These are phyloP conservation scores for Oreochromis niloticus DNA, from an alignment of 2,113 vertebrate species.

Conservation along the genomic window DNA sequence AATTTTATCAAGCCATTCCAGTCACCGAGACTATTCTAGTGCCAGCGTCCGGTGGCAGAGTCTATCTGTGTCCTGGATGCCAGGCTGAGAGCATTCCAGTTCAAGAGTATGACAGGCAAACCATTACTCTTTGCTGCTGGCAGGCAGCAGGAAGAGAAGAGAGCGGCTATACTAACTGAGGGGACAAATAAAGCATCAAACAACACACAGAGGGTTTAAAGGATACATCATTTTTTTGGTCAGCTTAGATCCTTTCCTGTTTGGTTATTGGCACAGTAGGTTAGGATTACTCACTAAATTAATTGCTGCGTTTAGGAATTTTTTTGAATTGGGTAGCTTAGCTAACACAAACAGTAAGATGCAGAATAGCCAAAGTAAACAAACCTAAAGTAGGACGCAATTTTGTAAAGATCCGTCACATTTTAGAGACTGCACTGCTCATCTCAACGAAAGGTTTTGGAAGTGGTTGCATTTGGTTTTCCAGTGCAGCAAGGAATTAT, in stretches of 20 bases:
- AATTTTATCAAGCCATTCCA: slow-evolving; percentile 39
- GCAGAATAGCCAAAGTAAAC: background rate
- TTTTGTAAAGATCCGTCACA: background rate
- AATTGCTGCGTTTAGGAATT: background rate
- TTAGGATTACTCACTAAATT: background rate
- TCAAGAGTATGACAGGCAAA: slow-evolving; percentile 10
- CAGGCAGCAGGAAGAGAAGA: background rate
- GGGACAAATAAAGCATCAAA: background rate
- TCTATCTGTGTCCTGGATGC: slow-evolving; percentile 45
- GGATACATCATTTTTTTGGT: background rate
- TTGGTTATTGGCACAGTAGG: background rate
- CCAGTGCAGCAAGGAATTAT: background rate
- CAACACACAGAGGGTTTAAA: background rate
- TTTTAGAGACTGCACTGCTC: background rate
- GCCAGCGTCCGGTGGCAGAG: slow-evolving; percentile 22
- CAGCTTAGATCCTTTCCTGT: background rate
- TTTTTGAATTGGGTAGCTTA: background rate
- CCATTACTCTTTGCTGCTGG: slow-evolving; percentile 8
- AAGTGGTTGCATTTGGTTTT: background rate
- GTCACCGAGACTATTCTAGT: slow-evolving; percentile 28
- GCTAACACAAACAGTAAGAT: background rate
- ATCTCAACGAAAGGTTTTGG: background rate
- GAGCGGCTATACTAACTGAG: background rate
- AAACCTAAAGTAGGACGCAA: background rate
- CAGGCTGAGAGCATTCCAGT: slow-evolving; percentile 32